Base-by-base conservation (phyloP, 2,888 invertebrate species). In the Desoria tigrina region DNA sequence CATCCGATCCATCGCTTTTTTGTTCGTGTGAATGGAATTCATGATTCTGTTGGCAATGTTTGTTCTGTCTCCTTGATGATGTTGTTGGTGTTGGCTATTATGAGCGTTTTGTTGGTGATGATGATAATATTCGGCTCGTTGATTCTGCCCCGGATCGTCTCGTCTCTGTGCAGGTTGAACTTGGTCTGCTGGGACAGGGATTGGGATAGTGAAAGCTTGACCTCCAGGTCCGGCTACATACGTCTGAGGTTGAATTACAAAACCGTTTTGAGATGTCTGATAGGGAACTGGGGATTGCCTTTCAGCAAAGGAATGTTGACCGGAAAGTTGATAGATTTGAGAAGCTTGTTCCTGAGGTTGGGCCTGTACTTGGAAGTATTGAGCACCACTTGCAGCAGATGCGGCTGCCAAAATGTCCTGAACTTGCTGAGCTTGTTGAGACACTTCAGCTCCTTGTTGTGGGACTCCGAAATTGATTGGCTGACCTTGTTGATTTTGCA, bases 101-200 rank as follows among this genome's bases (percentile, higher is more conserved):
- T 56, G 21, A 26, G 11, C n/a, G 6, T 61, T 49, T 2, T 62
- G 51, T n/a, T 56, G 58, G 7, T 59, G 45, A 50, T 49, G 54
- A 14, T 42, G 45, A 27, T 65, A 50, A 27, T 42, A 23, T 14
- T 63, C 32, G 6, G 37, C 45, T 26, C 39, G 42, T 28, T 51
- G 50, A 2, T 60, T 59, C 2, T 64, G 61, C 85, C 85, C 64
- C 83, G 81, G 74, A 80, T 83, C 54, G 82, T 82, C 16, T 63
- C 45, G 26, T 61, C 42, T 69, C 66, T 53, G 77, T 73, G 24
- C 72, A 56, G 39, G 23, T 23, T 42, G 59, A 27, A 61, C 65
- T 59, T 77, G 76, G 16, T 76, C 71, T 16, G 63, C 67, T 16
- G 77, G 77, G n/a, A 77, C 67, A 24, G 78, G 78, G 37, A 78